A percentile compares a stretch with the other conserved stretches of the same genome.
Evolutionary conservation across 2,113 vertebrate genomes (phyloP).

Genomic region (Silurus asotus): DNA sequence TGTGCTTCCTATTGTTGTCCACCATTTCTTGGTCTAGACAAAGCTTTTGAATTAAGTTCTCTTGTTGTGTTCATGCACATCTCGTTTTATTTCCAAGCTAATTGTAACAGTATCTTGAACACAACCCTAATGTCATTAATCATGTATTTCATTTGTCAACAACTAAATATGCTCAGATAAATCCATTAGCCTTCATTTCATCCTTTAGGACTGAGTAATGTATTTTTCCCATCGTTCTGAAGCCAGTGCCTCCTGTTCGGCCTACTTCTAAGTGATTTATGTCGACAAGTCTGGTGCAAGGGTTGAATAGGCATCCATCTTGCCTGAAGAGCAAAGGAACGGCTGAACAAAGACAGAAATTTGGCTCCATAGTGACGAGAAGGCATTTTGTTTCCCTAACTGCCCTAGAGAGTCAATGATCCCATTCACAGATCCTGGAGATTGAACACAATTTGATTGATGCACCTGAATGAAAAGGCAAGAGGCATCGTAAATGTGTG

Average conservation of each 20-base stretch:
- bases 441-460: conserved; percentile 64
- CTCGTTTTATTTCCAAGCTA: neutral
- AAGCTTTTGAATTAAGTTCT: neutral
- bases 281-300: conserved; percentile 53
- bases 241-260: conserved; percentile 50
- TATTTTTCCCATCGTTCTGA: conserved; percentile 47
- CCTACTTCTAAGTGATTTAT: conserved; percentile 60
- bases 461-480: conserved; percentile 49
- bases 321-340: conserved; percentile 41
- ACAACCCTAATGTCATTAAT: neutral
- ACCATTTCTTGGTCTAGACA: neutral
- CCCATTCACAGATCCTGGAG: conserved; percentile 57
- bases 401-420: conserved; percentile 58
- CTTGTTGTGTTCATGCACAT: neutral
- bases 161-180: conserved; percentile 46
- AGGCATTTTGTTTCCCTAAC: conserved; percentile 37
- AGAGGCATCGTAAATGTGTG: conserved; percentile 34
- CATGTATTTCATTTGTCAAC: conserved; percentile 26
- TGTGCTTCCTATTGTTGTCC: neutral
- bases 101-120: conserved; percentile 11
- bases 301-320: conserved; percentile 56
- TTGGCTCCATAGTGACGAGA: conserved; percentile 47
- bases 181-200: conserved; percentile 42
- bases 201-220: conserved; percentile 45
- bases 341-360: conserved; percentile 51